These are phyloP conservation scores for Pogonognathellus flavescens DNA, from an alignment of 1,140 invertebrate species.

Conservation along the genomic window DNA sequence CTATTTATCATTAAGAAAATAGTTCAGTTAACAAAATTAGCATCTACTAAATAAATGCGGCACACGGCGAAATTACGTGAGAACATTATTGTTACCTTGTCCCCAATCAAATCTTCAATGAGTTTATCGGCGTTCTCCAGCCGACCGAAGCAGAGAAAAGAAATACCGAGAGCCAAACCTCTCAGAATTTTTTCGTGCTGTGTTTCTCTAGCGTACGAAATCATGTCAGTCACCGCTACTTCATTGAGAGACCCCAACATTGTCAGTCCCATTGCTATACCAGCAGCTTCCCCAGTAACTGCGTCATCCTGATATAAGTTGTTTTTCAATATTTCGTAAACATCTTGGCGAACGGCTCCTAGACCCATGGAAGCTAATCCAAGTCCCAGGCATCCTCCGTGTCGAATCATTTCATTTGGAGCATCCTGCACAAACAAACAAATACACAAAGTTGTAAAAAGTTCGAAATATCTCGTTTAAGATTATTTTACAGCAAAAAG, in stretches of 20 bases:
- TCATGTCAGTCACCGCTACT: constrained; percentile 94
- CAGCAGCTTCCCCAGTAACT: constrained; percentile 97
- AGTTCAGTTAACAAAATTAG: no score
- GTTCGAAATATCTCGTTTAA: constrained; percentile 22
- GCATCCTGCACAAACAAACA: constrained; percentile 59
- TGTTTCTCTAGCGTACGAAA: constrained; percentile 89
- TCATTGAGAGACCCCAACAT: constrained; percentile 95
- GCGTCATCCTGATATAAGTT: constrained; percentile 99
- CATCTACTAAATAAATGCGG: no score
- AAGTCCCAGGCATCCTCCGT: constrained; percentile 96
- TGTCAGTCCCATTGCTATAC: constrained; percentile 97
- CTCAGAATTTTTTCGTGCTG: constrained; percentile 99
- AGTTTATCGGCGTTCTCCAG: constrained; percentile 95
- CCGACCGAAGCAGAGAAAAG: constrained; percentile 96
- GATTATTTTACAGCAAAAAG: constrained; percentile 23
- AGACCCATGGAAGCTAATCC: constrained; percentile 95
- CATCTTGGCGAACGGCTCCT: constrained; percentile 92
- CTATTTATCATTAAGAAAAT: no score
- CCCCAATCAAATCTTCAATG: constrained; percentile 87
- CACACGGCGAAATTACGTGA: no score
- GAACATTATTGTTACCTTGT: no score
- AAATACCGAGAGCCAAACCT: constrained; percentile 94
- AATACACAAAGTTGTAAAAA: constrained; percentile 22
- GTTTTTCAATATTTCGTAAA: constrained; percentile 96
- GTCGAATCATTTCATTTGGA: constrained; percentile 82